These are phyloP conservation scores for Troides aeacus DNA, from an alignment of 2,888 invertebrate species.

Conservation along the genomic window DNA sequence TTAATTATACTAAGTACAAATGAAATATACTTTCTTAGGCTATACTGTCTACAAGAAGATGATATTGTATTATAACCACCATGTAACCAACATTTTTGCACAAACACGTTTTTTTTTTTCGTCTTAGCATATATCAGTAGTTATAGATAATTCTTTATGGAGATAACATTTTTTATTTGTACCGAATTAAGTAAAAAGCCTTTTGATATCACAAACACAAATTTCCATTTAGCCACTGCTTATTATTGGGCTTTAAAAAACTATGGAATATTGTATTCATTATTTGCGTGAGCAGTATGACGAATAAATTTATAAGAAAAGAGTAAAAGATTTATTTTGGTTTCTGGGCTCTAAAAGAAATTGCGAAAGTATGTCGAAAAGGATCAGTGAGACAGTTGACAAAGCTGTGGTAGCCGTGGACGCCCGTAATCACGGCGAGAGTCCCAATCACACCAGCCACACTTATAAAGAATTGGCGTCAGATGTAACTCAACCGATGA, in stretches of 20 bases:
- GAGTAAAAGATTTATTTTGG: too few species aligned
- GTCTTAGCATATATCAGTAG: too few species aligned
- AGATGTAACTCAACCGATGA: constrained; percentile 83
- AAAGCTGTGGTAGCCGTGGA: constrained; percentile 88
- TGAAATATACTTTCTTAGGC: not conserved
- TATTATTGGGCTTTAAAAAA: not conserved
- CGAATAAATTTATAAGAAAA: too few species aligned
- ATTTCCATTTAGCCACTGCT: not conserved
- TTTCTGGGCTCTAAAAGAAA: constrained; percentile 94
- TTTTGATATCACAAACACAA: not conserved
- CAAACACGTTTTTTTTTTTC: not conserved
- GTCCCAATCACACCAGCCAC: constrained; percentile 86
- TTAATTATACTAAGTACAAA: not conserved
- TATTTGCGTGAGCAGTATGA: too few species aligned
- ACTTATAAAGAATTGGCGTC: constrained; percentile 85
- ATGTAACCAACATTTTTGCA: too few species aligned
- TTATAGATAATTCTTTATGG: too few species aligned
- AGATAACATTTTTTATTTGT: too few species aligned
- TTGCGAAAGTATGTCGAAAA: constrained; percentile 89
- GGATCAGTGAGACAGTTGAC: constrained; percentile 79
- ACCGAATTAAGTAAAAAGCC: too few species aligned
- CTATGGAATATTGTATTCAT: not conserved
- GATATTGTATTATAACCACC: not conserved
- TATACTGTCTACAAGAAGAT: not conserved
- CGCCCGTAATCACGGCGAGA: constrained; percentile 95